Evolutionary conservation across 1,140 invertebrate genomes (phyloP).

Genomic region (Copidosoma floridanum): DNA sequence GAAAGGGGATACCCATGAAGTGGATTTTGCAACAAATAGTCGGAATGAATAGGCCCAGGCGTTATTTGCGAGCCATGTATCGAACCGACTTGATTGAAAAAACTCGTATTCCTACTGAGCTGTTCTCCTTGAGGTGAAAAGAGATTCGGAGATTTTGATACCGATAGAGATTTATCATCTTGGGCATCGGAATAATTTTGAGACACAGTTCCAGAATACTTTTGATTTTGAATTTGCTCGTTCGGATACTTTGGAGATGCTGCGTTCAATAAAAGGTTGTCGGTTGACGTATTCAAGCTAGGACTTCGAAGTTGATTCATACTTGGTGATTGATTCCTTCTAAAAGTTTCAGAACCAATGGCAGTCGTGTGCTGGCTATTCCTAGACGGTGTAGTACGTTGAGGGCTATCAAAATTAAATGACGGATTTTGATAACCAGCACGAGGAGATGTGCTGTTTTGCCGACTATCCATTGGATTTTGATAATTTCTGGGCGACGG

Average conservation of each 20-base stretch:
- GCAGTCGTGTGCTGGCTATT: constrained; percentile 2
- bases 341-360: constrained; percentile 16
- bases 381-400: constrained; percentile 27
- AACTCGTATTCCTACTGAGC: too few species aligned
- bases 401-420: constrained; percentile 33
- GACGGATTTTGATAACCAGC: constrained; percentile 33
- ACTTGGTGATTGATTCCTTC: constrained; percentile 35
- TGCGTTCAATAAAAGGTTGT: constrained; percentile 11
- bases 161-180: constrained; percentile 3
- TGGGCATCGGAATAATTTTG: constrained; percentile 34
- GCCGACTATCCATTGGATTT: constrained; percentile 38
- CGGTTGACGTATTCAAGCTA: constrained; percentile 25
- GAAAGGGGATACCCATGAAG: constrained; percentile 10
- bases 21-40: constrained; percentile 32
- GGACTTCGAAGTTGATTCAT: constrained; percentile 28
- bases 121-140: background rate
- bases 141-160: constrained; percentile 29
- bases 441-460: constrained; percentile 41
- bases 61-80: background rate
- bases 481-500: constrained; percentile 39
- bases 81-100: too few species aligned
- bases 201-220: constrained; percentile 24
- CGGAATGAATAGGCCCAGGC: constrained; percentile 26
- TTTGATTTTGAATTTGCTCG: constrained; percentile 27
- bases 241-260: background rate